phyloP scores from a whole-genome alignment of 2,888 invertebrate species.

The Habroteleia sp. region DNA sequence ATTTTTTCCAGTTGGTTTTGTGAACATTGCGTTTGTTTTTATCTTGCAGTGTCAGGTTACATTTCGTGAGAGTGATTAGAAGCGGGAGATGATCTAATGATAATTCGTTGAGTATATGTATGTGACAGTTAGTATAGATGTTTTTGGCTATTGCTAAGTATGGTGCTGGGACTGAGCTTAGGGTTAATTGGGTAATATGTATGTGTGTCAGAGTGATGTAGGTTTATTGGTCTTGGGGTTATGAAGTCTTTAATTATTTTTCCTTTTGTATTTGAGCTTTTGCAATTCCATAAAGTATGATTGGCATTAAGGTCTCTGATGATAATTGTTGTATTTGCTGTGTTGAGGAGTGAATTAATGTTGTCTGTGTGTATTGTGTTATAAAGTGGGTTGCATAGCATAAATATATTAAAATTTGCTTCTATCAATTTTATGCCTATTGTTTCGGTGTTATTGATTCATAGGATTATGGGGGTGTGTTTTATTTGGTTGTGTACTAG shows the following conservation, averaged over 20 bases:
- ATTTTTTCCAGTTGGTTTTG: not conserved
- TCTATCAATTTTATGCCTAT: constrained; percentile 20
- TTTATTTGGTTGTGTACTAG: constrained; percentile 4
- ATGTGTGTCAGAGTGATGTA: constrained; percentile 17
- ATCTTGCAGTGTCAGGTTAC: not conserved
- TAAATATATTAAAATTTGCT: not conserved
- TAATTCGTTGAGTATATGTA: constrained; percentile 42
- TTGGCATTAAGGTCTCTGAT: too few relatives aligned
- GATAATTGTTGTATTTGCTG: too few relatives aligned
- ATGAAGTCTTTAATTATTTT: constrained; percentile 25
- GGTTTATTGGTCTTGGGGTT: constrained; percentile 3
- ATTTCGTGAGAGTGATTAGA: constrained; percentile 4
- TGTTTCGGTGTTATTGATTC: not conserved
- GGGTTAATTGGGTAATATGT: constrained; percentile 4
- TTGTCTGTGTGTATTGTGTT: too few relatives aligned
- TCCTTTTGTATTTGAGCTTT: constrained; percentile 46
- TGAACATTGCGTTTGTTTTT: not conserved
- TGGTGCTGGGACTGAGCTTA: constrained; percentile 1
- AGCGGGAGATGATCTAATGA: constrained; percentile 64
- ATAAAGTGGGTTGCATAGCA: too few relatives aligned
- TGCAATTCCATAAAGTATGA: constrained; percentile 42
- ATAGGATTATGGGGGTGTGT: not conserved
- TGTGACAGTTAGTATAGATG: constrained; percentile 1
- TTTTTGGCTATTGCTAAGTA: constrained; percentile 21
- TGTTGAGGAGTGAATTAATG: too few relatives aligned